Conservation (phyloP, 1,140 invertebrate species). For the Stegodyphus dumicola region DNA sequence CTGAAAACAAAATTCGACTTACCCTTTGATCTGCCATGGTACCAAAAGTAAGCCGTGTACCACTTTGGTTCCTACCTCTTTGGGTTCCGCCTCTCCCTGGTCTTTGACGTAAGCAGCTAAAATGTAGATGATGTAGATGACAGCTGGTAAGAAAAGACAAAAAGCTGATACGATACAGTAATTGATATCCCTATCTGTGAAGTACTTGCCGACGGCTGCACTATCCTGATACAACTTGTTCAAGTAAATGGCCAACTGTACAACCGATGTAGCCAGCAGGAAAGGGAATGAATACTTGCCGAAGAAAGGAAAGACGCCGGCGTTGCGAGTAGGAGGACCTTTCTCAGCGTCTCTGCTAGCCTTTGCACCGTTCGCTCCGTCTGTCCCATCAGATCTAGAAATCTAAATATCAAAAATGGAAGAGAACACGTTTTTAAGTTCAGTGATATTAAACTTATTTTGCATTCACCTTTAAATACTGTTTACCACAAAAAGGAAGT, state of each 20-base stretch:
- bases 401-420: not conserved
- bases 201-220: conserved; percentile 59
- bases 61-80: conserved; percentile 62
- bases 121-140: conserved; percentile 63
- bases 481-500: too few species aligned
- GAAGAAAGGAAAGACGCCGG: conserved; percentile 12
- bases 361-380: not conserved
- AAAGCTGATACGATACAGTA: conserved; percentile 62
- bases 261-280: conserved; percentile 39
- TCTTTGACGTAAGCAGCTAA: conserved; percentile 58
- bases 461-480: too few species aligned
- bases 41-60: conserved; percentile 64
- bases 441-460: not conserved
- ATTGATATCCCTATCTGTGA: conserved; percentile 47
- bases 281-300: conserved; percentile 44
- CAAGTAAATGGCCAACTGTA: conserved; percentile 61
- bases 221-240: conserved; percentile 64
- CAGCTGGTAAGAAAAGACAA: conserved; percentile 62
- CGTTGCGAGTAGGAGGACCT: not conserved
- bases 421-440: not conserved
- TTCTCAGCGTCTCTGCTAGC: not conserved
- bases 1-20: conserved; percentile 3
- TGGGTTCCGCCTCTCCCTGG: conserved; percentile 53
- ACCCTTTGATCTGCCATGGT: conserved; percentile 65
- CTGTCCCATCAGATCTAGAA: too few species aligned